Conservation (phyloP, 2,113 vertebrate species). For the Grammatotria lemairii region DNA sequence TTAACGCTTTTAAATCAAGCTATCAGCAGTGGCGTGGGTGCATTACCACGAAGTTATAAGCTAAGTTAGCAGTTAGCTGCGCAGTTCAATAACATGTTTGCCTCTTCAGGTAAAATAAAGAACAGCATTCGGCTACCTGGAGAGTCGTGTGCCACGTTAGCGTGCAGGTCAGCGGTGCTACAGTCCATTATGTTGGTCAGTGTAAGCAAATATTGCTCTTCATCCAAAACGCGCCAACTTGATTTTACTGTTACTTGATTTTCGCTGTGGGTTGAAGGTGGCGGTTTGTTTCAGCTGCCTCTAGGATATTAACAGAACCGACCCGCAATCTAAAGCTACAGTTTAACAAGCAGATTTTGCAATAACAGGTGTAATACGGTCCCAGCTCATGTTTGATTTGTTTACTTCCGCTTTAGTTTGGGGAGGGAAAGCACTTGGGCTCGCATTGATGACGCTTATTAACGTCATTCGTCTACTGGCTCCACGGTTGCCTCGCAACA, state of each 20-base stretch:
- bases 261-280: not conserved
- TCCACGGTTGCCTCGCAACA: not conserved
- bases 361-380: not conserved
- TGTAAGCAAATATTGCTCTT: not conserved
- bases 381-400: not conserved
- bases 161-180: not conserved
- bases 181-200: conserved; percentile 7
- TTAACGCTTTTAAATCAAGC: not conserved
- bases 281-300: not conserved
- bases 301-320: not conserved
- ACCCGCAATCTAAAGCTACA: too few relatives aligned
- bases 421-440: not conserved
- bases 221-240: not conserved
- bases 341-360: not conserved
- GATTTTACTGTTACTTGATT: not conserved
- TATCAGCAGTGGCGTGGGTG: not conserved
- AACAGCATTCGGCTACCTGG: not conserved
- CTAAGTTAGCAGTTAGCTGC: not conserved
- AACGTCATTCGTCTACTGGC: not conserved
- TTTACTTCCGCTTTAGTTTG: not conserved
- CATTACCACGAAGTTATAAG: not conserved
- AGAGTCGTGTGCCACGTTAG: not conserved
- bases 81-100: not conserved
- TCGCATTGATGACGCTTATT: not conserved
- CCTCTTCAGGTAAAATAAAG: not conserved